These are phyloP conservation scores for Cyprinus carpio DNA, from an alignment of 2,113 vertebrate genomes.

Conservation along the genomic window DNA sequence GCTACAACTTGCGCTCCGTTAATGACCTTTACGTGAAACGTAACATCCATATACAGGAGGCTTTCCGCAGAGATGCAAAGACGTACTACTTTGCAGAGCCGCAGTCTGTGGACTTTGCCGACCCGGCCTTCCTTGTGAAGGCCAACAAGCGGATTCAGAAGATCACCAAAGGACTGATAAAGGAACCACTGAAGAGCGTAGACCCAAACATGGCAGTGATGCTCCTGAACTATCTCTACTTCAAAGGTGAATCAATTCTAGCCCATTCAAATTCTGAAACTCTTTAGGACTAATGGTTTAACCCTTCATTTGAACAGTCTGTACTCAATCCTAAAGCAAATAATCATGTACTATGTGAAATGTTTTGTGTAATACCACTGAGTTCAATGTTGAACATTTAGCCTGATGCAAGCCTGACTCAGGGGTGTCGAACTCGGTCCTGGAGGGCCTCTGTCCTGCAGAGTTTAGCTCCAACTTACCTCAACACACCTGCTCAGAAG, in stretches of 20 bases:
- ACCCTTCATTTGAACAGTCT: neutral
- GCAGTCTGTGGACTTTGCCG: constrained; percentile 85
- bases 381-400: neutral
- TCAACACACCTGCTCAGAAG: too few species aligned
- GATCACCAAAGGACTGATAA: constrained; percentile 92
- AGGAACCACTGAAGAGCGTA: constrained; percentile 83
- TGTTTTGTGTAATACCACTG: neutral
- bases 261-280: neutral
- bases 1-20: constrained; percentile 87
- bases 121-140: constrained; percentile 82
- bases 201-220: constrained; percentile 87
- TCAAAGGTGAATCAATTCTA: constrained; percentile 86
- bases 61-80: constrained; percentile 81
- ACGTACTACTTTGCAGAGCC: constrained; percentile 90
- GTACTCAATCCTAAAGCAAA: neutral
- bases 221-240: constrained; percentile 96
- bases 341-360: neutral
- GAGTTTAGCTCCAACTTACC: too few species aligned
- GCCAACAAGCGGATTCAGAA: constrained; percentile 87
- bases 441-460: too few species aligned
- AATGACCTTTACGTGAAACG: constrained; percentile 88
- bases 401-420: neutral
- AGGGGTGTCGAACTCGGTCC: too few species aligned
- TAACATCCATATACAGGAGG: constrained; percentile 73
- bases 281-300: neutral